Percentiles rank a stretch among this genome's conserved stretches.
Conservation (phyloP, 2,113 vertebrate species). For the Nycticebus coucang region DNA sequence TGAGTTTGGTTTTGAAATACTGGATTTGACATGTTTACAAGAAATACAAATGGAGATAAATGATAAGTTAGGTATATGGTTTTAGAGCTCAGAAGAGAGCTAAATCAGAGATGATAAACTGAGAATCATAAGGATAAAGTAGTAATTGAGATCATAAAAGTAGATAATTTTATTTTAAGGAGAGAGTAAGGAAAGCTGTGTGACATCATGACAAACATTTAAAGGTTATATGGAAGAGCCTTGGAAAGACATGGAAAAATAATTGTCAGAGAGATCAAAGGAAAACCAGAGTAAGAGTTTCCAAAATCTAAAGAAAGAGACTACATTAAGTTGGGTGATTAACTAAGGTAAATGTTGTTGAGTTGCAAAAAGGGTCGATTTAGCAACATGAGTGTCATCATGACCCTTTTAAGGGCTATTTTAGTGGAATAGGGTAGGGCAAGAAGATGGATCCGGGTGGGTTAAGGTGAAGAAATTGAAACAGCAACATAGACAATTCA, state of each 20-base stretch:
- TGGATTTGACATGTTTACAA: not conserved
- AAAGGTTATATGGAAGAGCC: not conserved
- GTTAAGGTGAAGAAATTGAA: conserved; percentile 59
- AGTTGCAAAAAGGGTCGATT: conserved; percentile 57
- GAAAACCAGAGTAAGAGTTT: not conserved
- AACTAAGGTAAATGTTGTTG: conserved; percentile 34
- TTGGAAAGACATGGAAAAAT: not conserved
- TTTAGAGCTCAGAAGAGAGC: conserved; percentile 3
- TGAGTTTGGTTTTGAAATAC: conserved; percentile 27
- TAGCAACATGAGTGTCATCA: conserved; percentile 38
- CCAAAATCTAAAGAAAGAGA: conserved; percentile 19
- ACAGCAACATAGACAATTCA: conserved; percentile 43
- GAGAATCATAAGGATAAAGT: not conserved
- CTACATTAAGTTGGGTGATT: not conserved
- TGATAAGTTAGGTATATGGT: not conserved
- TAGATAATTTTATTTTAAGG: conserved; percentile 21
- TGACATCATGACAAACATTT: conserved; percentile 42
- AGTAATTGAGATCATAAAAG: not conserved
- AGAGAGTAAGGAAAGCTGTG: not conserved
- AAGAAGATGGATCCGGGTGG: conserved; percentile 64
- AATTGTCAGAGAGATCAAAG: not conserved
- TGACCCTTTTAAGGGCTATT: conserved; percentile 61
- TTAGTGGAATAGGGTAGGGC: conserved; percentile 7
- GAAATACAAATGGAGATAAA: not conserved
- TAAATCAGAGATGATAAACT: not conserved